phyloP scores from a whole-genome alignment of 2,797 vertebrate species.

The Chaetophractus vellerosus region DNA sequence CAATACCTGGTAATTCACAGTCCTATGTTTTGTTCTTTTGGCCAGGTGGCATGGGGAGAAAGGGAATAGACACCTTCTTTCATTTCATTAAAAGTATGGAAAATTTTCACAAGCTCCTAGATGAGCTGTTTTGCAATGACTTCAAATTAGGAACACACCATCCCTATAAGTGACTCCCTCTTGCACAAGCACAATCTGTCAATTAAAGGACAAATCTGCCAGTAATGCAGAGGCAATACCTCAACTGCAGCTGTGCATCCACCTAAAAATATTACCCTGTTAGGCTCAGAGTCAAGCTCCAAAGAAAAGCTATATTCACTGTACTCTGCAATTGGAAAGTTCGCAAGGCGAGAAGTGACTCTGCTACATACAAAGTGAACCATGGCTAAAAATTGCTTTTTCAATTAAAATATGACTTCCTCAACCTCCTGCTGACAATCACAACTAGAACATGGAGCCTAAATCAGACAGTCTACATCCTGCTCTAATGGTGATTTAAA shows the following conservation, averaged over 20 bases:
- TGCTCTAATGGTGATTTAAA: conserved; percentile 59
- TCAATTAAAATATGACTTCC: conserved; percentile 76
- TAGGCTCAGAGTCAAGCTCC: neutral
- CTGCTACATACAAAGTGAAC: conserved; percentile 48
- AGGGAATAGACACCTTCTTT: neutral
- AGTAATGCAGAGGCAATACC: neutral
- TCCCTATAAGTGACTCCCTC: neutral
- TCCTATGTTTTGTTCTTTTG: conserved; percentile 2
- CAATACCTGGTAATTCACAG: neutral
- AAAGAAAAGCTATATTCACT: conserved; percentile 9
- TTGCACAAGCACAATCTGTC: conserved; percentile 13
- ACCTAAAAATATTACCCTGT: neutral
- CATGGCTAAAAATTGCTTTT: conserved; percentile 68
- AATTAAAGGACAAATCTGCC: conserved; percentile 15
- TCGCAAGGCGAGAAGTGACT: conserved; percentile 55
- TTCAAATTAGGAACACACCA: conserved; percentile 18
- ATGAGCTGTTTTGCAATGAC: conserved; percentile 22
- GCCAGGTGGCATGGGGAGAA: neutral
- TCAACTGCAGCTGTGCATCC: neutral
- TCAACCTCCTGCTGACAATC: conserved; percentile 67
- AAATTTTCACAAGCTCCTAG: conserved; percentile 10
- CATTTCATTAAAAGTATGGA: neutral
- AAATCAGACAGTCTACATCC: conserved; percentile 39
- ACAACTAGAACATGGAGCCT: neutral
- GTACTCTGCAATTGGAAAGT: conserved; percentile 7